Base-by-base conservation (phyloP, 2,888 invertebrate genomes). In the Aromia moschata region DNA sequence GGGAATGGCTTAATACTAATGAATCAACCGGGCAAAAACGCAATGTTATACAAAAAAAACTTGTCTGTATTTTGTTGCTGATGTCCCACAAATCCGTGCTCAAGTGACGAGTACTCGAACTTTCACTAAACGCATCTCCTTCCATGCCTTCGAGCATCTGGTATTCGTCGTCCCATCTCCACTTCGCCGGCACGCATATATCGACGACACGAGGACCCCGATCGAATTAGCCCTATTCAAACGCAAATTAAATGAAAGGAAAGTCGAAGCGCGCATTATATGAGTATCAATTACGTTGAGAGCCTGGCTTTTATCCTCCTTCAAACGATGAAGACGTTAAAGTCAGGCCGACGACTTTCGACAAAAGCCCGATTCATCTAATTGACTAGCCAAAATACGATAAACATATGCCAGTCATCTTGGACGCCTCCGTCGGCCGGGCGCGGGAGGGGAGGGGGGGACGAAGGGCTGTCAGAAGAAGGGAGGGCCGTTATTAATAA, bases 331-430 rank as follows among this genome's bases (percentile, higher is more conserved):
- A 25, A 54, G 54, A 44, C 18, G 38, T 54, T 33, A 56, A 47
- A 56, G 25, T 49, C 56, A 20, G 18, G 33, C 4, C 49, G 49
- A 49, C 20, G 30, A 56, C 46, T 53, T 46, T 45, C 45, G 31
- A 45, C 31, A 45, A 25, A 14, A 16, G 30, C 45, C 38, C 46
- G 57, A 61, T 54, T 61, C 57, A 58, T 54, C 61, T 58, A 49
- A 57, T 55, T 49, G 61, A 41, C 25, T 45, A 54, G 53, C 56
- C 55, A 51, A 58, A 60, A 64, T 60, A 64, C 55, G 60, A 64
- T 60, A 46, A 59, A 58, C 60, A 64, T 64, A 60, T 57, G 64
- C 62, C 58, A 64, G 62, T 67, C 64, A 64, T 62, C 58, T 47
- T 18, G 33, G 54, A 54, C 59, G 58, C 56, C 56, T 61, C 41